Evolutionary conservation across 2,888 invertebrate species (phyloP).

Genomic region (Drosophila tripunctata): DNA sequence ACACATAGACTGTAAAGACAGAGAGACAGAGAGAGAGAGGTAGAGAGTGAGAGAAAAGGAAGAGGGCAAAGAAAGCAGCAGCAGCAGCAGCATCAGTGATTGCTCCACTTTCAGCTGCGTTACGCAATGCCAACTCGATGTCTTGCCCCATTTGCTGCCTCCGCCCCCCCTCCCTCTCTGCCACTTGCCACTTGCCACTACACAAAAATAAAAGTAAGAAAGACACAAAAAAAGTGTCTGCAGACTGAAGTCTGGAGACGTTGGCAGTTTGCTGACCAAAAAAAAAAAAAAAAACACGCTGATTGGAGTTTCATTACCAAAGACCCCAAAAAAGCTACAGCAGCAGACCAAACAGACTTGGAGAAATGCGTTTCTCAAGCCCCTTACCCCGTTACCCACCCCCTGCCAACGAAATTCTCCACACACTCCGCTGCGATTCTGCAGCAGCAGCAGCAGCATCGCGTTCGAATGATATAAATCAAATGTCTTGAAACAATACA

Average conservation of each 20-base stretch:
- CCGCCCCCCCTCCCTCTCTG: not conserved
- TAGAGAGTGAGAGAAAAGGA: not conserved
- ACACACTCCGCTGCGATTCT: not conserved
- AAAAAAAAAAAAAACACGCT: no score
- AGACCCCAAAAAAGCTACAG: slow-evolving; percentile 24
- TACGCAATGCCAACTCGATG: slow-evolving; percentile 65
- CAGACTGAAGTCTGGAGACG: slow-evolving; percentile 17
- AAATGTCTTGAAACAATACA: slow-evolving; percentile 72
- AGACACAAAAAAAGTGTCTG: slow-evolving; percentile 20
- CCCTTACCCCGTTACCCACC: no score
- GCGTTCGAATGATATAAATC: slow-evolving; percentile 74
- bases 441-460: slow-evolving; percentile 11
- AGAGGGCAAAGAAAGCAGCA: slow-evolving; percentile 34
- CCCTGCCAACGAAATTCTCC: not conserved
- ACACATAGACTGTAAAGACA: no score
- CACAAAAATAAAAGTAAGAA: slow-evolving; percentile 20
- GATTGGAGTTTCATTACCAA: slow-evolving; percentile 76
- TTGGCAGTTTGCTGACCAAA: slow-evolving; percentile 39
- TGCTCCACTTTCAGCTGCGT: slow-evolving; percentile 74
- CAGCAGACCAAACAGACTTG: slow-evolving; percentile 1
- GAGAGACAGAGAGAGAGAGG: not conserved
- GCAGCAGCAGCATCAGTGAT: slow-evolving; percentile 14
- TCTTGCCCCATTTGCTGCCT: slow-evolving; percentile 21
- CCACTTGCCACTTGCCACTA: slow-evolving; percentile 17
- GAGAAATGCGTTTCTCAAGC: slow-evolving; percentile 49